Conservation (phyloP, 2,797 vertebrate species). For the Pangasius macronema region DNA sequence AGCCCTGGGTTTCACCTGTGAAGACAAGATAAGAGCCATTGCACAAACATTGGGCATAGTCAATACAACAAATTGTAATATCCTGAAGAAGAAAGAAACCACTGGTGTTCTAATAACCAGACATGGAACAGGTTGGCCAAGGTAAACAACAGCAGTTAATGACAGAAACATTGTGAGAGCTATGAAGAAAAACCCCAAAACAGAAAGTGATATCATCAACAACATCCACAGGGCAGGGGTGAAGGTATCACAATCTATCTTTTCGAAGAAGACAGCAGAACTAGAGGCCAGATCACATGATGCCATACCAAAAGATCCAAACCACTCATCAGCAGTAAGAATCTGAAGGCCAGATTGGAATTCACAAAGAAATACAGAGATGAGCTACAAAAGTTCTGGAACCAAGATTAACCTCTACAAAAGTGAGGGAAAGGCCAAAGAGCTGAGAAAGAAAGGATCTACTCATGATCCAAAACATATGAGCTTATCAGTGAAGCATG, state of each 20-base stretch:
- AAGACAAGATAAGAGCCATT: neutral
- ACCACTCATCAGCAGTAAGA: no score
- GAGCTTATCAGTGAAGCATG: neutral
- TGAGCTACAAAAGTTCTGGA: no score
- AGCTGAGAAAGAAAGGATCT: no score
- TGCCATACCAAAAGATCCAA: no score
- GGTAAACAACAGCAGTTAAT: neutral
- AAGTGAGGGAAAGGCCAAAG: no score
- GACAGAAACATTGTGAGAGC: neutral
- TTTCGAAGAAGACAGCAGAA: no score
- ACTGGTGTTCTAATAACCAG: neutral
- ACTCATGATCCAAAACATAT: no score
- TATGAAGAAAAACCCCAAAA: neutral
- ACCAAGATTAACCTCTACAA: no score
- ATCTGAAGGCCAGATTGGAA: no score
- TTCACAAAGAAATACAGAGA: no score
- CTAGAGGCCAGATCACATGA: no score
- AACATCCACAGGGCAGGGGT: neutral
- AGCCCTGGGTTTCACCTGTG: neutral
- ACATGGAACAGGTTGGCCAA: neutral
- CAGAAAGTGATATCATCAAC: neutral
- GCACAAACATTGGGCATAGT: neutral
- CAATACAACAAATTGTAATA: neutral
- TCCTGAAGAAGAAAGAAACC: neutral
- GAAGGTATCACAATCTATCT: no score